Evolutionary conservation across 35 echinoderm and acorn worm genomes (phyloP).

Genomic region (Apostichopus japonicus): DNA sequence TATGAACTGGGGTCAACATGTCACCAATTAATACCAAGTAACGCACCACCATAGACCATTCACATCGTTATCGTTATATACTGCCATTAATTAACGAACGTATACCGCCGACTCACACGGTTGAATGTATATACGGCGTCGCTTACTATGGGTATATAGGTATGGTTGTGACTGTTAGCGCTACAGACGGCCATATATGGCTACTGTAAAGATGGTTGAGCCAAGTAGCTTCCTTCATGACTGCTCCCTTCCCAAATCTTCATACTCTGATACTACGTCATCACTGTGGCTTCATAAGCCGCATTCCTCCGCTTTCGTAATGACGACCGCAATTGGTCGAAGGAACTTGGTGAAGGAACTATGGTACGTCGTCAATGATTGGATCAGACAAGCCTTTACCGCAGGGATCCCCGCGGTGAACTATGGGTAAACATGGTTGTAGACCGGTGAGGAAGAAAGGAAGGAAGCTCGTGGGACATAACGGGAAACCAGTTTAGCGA

Average conservation of each 20-base stretch:
- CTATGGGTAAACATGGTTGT: constrained; percentile 18
- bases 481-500: neutral
- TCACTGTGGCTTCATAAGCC: constrained; percentile 35
- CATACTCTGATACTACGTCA: neutral
- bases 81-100: neutral
- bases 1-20: constrained; percentile 18
- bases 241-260: neutral
- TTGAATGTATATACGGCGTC: neutral
- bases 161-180: constrained; percentile 1
- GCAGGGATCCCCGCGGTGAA: constrained; percentile 28
- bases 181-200: constrained; percentile 37
- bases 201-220: constrained; percentile 33
- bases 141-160: neutral
- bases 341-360: neutral
- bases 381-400: neutral
- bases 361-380: constrained; percentile 17
- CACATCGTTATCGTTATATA: neutral
- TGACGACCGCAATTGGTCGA: constrained; percentile 12
- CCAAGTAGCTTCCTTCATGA: neutral
- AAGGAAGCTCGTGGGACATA: constrained; percentile 1
- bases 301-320: constrained; percentile 22
- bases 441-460: neutral
- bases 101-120: neutral
- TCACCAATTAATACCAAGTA: constrained; percentile 27
- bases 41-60: neutral